Evolutionary conservation across 2,888 invertebrate species (phyloP).

Genomic region (Eilema caniola): DNA sequence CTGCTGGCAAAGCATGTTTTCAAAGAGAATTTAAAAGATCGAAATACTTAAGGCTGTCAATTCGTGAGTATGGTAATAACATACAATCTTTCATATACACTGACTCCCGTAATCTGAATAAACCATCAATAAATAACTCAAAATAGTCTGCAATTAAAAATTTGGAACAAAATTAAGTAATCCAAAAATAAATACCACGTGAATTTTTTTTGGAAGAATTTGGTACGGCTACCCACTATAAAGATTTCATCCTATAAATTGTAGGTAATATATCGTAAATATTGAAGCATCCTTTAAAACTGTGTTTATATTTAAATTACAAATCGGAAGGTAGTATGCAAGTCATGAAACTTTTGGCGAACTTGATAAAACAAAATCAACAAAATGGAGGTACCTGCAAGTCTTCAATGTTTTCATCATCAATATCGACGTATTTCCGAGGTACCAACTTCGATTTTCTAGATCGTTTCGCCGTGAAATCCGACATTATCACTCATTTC

Average conservation of each 20-base stretch:
- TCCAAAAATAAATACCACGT: neutral
- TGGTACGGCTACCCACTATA: conserved; percentile 11
- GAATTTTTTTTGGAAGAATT: neutral
- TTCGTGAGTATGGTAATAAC: neutral
- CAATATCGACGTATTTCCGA: conserved; percentile 42
- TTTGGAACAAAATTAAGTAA: neutral
- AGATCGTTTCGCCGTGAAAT: conserved; percentile 43
- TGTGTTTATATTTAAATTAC: neutral
- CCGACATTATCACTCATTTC: conserved; percentile 34
- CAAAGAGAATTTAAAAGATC: neutral
- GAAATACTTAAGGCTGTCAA: neutral
- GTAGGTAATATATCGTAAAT: neutral
- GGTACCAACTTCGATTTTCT: conserved; percentile 61
- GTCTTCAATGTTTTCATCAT: conserved; percentile 27
- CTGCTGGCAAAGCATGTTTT: conserved; percentile 5
- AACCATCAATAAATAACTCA: neutral
- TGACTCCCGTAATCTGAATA: neutral
- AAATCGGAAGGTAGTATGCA: neutral
- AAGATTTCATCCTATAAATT: neutral
- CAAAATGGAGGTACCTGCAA: conserved; percentile 53
- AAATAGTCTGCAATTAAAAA: neutral
- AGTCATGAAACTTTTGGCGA: conserved; percentile 1
- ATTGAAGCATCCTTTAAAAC: neutral
- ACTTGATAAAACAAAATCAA: conserved; percentile 41
- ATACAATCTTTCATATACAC: neutral